Conservation (phyloP, 2,888 invertebrate species). For the Callosobruchus maculatus region DNA sequence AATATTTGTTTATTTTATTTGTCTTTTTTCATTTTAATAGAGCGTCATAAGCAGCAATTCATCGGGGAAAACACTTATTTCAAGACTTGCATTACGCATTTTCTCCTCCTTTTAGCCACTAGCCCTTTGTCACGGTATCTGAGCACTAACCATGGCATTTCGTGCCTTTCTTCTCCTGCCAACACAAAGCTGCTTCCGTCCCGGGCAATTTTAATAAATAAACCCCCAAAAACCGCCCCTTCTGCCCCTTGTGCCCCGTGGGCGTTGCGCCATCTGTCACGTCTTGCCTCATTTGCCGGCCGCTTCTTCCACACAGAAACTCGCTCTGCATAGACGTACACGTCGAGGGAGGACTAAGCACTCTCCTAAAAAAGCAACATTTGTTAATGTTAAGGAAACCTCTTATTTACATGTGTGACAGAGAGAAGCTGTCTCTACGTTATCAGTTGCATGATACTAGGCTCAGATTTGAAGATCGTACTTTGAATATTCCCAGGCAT, state of each 20-base stretch:
- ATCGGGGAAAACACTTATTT: no score
- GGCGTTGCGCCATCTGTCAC: slow-evolving; percentile 40
- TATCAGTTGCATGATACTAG: no score
- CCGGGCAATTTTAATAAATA: slow-evolving; percentile 1
- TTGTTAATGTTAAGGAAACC: no score
- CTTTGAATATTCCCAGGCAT: no score
- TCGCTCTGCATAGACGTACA: slow-evolving; percentile 17
- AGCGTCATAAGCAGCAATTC: no score
- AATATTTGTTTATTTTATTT: no score
- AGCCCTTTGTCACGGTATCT: background rate
- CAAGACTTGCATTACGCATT: background rate
- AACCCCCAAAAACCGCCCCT: slow-evolving; percentile 1
- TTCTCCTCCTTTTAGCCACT: background rate
- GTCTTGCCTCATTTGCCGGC: slow-evolving; percentile 42
- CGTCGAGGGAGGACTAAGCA: slow-evolving; percentile 25
- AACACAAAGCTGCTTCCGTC: background rate
- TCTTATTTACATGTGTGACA: no score
- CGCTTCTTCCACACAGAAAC: slow-evolving; percentile 28
- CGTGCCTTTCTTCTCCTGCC: background rate
- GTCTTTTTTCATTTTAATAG: no score
- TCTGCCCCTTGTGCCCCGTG: slow-evolving; percentile 29
- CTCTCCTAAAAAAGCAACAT: no score
- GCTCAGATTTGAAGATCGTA: no score
- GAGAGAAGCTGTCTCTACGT: no score
- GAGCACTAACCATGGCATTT: background rate